phyloP scores from a whole-genome alignment of 2,888 invertebrate species.

The Nomada ferruginata region DNA sequence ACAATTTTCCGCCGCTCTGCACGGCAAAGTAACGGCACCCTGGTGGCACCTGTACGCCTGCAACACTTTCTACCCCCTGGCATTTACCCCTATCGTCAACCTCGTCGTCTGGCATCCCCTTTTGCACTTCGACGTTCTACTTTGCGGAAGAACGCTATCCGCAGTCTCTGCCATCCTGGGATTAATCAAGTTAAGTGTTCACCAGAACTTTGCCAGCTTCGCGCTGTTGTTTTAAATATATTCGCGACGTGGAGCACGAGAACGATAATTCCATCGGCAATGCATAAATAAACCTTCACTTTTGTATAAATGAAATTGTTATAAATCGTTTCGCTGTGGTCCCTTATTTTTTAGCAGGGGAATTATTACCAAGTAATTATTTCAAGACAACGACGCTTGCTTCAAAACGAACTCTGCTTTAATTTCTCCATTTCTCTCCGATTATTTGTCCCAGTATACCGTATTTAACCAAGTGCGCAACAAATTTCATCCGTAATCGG shows the following conservation, averaged over 20 bases:
- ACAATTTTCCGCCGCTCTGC: slow-evolving; percentile 84
- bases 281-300: too few species aligned
- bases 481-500: neutral
- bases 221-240: slow-evolving; percentile 8
- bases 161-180: slow-evolving; percentile 46
- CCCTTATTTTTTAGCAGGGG: too few species aligned
- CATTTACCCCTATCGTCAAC: slow-evolving; percentile 73
- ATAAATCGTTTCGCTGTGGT: too few species aligned
- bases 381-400: too few species aligned
- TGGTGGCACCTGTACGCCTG: slow-evolving; percentile 75
- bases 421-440: too few species aligned
- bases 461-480: neutral
- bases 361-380: too few species aligned
- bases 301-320: too few species aligned
- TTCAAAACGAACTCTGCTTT: too few species aligned
- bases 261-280: too few species aligned
- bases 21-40: slow-evolving; percentile 84
- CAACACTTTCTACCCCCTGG: slow-evolving; percentile 71
- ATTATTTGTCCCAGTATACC: too few species aligned
- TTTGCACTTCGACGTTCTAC: slow-evolving; percentile 38
- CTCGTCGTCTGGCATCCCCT: slow-evolving; percentile 21
- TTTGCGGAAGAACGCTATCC: slow-evolving; percentile 13
- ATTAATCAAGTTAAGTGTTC: slow-evolving; percentile 52
- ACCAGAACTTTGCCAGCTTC: slow-evolving; percentile 10
- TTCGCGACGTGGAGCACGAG: neutral